These are phyloP conservation scores for Morpho helenor DNA, from an alignment of 2,888 invertebrate species.

Conservation along the genomic window DNA sequence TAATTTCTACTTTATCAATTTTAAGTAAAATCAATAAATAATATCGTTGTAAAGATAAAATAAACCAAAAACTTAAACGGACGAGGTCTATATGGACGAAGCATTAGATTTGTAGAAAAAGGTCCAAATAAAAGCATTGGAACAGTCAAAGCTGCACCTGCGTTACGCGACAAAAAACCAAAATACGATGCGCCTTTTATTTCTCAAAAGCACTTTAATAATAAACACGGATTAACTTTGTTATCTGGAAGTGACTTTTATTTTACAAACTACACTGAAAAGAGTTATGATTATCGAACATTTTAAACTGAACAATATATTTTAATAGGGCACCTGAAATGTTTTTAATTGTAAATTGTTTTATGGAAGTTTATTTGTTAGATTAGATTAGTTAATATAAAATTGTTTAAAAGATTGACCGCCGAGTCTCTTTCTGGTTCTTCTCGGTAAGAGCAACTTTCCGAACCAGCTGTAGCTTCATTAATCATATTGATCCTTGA, in stretches of 20 bases:
- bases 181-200: constrained; percentile 41
- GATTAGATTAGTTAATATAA: too few species aligned
- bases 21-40: background rate
- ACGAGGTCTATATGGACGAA: constrained; percentile 26
- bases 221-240: constrained; percentile 20
- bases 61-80: background rate
- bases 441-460: too few species aligned
- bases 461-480: too few species aligned
- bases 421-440: too few species aligned
- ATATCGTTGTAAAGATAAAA: too few species aligned
- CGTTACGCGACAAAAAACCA: constrained; percentile 62
- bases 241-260: constrained; percentile 14
- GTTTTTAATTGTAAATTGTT: too few species aligned
- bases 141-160: constrained; percentile 54
- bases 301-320: too few species aligned
- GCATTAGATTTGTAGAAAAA: constrained; percentile 39
- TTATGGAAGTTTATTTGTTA: too few species aligned
- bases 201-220: constrained; percentile 26
- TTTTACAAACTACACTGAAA: background rate
- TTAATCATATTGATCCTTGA: too few species aligned
- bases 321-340: too few species aligned
- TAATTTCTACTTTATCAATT: too few species aligned
- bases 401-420: too few species aligned
- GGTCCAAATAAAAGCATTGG: constrained; percentile 36
- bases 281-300: background rate